A percentile compares a stretch with the other conserved stretches of the same genome.
These are phyloP conservation scores for Neoitamus cyanurus DNA, from an alignment of 2,888 invertebrate species.

Conservation along the genomic window DNA sequence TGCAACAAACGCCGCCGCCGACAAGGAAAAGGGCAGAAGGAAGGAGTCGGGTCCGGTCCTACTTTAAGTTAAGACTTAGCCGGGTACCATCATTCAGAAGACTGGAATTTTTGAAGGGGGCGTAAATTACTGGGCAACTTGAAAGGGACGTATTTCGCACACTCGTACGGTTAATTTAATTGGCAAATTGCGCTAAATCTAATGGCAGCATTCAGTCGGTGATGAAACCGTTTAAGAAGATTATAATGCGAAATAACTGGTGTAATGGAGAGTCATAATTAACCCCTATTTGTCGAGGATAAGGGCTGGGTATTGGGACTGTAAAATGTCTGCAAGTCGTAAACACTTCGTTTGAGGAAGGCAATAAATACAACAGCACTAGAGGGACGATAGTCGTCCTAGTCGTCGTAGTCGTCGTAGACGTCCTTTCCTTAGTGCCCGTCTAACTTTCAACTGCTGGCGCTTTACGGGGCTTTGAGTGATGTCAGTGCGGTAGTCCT, in stretches of 20 bases:
- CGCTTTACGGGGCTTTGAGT: conserved; percentile 40
- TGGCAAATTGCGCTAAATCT: conserved; percentile 43
- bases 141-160: not conserved
- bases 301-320: conserved; percentile 40
- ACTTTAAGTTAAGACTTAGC: not conserved
- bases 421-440: not conserved
- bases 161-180: conserved; percentile 38
- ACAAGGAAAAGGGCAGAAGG: not conserved
- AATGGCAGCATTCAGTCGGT: conserved; percentile 35
- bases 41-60: not conserved
- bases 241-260: conserved; percentile 43
- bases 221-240: conserved; percentile 38
- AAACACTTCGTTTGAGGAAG: conserved; percentile 42
- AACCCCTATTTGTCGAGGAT: conserved; percentile 51
- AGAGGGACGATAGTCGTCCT: conserved; percentile 41
- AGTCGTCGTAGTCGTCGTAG: conserved; percentile 8
- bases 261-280: conserved; percentile 49
- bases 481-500: conserved; percentile 43
- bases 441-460: conserved; percentile 42
- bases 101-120: not conserved
- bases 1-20: not conserved
- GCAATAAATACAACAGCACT: conserved; percentile 39
- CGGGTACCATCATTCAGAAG: not conserved
- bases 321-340: conserved; percentile 46
- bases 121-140: not conserved